Evolutionary conservation across 2,113 vertebrate genomes (phyloP).

Genomic region (Opisthocomus hoazin): DNA sequence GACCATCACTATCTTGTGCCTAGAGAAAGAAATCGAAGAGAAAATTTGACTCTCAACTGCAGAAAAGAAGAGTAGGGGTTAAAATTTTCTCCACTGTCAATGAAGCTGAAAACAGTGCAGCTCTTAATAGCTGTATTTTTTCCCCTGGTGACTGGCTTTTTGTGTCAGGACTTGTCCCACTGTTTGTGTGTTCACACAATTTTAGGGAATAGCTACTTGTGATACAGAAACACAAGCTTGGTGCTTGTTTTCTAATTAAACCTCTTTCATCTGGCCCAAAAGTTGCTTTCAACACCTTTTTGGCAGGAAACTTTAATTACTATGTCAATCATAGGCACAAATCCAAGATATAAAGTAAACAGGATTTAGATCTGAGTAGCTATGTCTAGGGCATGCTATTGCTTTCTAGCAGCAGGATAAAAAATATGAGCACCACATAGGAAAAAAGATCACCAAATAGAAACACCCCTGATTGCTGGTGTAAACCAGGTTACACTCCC

Average conservation of each 20-base stretch:
- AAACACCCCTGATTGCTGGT: background rate
- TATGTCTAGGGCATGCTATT: background rate
- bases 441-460: background rate
- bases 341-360: background rate
- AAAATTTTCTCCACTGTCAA: background rate
- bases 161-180: background rate
- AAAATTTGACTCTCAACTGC: background rate
- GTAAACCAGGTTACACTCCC: background rate
- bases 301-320: background rate
- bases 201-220: background rate
- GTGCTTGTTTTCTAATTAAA: constrained; percentile 14
- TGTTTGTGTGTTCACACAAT: background rate
- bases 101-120: background rate
- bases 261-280: background rate
- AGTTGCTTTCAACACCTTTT: background rate
- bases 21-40: background rate
- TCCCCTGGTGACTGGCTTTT: background rate
- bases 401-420: background rate
- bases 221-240: background rate
- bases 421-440: background rate
- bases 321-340: background rate
- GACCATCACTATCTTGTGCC: background rate
- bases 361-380: background rate
- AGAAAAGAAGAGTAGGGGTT: background rate
- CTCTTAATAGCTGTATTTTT: background rate